A percentile compares a stretch with the other conserved stretches of the same genome.
Evolutionary conservation across 2,888 invertebrate species (phyloP).

Genomic region (Epinotia nisella): DNA sequence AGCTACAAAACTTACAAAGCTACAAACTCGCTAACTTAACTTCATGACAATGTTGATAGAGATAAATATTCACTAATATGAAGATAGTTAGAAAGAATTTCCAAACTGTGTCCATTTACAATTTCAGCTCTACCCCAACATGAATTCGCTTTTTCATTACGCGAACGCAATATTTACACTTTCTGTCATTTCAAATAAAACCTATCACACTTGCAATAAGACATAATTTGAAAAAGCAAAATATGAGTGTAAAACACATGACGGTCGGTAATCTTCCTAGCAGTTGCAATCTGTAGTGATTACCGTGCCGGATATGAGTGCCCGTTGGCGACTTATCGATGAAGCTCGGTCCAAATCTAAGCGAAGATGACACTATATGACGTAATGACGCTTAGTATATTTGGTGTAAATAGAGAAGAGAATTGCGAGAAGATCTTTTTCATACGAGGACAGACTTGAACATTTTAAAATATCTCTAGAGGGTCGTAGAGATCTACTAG

Average conservation of each 20-base stretch:
- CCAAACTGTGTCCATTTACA: background rate
- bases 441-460: no score
- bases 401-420: background rate
- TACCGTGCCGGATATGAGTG: slow-evolving; percentile 21
- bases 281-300: slow-evolving; percentile 17
- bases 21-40: no score
- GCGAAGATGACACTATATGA: background rate
- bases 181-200: background rate
- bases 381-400: background rate
- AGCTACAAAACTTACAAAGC: no score
- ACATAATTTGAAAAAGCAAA: background rate
- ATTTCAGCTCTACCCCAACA: background rate
- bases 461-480: no score
- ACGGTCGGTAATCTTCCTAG: slow-evolving; percentile 7
- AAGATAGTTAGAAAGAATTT: no score
- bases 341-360: slow-evolving; percentile 4
- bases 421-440: no score
- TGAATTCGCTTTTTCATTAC: background rate
- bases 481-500: no score
- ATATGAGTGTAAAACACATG: background rate
- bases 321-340: slow-evolving; percentile 16
- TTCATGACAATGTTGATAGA: no score
- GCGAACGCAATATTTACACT: background rate
- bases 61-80: no score
- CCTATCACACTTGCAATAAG: background rate